A percentile compares a stretch with the other conserved stretches of the same genome.
phyloP scores from a whole-genome alignment of 2,113 vertebrate genomes.

The Labeo catla region DNA sequence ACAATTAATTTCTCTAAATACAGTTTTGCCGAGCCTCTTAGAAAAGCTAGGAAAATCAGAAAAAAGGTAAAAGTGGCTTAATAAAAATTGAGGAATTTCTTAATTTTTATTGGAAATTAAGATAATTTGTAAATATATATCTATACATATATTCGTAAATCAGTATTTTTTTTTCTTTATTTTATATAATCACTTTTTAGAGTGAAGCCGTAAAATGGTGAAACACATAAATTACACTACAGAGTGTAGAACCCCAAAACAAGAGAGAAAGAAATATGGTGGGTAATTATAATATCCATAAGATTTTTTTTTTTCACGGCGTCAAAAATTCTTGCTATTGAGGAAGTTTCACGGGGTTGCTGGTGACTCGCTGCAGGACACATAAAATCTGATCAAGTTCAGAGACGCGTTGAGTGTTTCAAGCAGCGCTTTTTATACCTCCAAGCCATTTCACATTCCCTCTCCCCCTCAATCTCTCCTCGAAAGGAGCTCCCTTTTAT shows the following conservation, averaged over 20 bases:
- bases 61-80: background rate
- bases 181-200: background rate
- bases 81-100: background rate
- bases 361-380: slow-evolving; percentile 93
- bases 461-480: slow-evolving; percentile 78
- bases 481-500: slow-evolving; percentile 84
- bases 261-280: slow-evolving; percentile 85
- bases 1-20: background rate
- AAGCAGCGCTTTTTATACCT: slow-evolving; percentile 90
- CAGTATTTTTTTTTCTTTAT: background rate
- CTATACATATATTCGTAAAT: background rate
- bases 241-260: slow-evolving; percentile 77
- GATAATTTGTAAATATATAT: too few relatives aligned
- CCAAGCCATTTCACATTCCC: slow-evolving; percentile 82
- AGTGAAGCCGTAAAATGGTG: slow-evolving; percentile 56
- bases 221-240: slow-evolving; percentile 77
- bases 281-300: slow-evolving; percentile 86
- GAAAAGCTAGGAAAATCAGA: background rate
- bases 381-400: slow-evolving; percentile 97
- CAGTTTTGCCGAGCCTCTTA: background rate
- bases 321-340: slow-evolving; percentile 80
- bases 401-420: slow-evolving; percentile 90
- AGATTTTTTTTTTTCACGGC: slow-evolving; percentile 73
- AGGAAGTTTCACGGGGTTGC: slow-evolving; percentile 82
- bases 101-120: too few relatives aligned